These are phyloP conservation scores for Scophthalmus maximus DNA, from an alignment of 2,113 vertebrate species.

Conservation along the genomic window DNA sequence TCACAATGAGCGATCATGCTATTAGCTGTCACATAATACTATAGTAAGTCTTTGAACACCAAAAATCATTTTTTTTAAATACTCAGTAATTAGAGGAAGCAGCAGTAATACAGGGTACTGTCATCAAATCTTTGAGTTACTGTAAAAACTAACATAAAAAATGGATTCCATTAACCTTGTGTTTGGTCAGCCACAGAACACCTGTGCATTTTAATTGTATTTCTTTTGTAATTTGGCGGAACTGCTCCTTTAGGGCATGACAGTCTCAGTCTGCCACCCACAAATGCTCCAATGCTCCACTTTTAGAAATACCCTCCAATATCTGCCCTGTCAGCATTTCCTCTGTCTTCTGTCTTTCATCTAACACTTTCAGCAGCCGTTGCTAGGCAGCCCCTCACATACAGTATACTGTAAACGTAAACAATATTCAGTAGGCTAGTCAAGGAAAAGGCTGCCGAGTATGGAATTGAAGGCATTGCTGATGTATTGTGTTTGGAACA, in stretches of 20 bases:
- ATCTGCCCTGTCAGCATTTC: slow-evolving; percentile 35
- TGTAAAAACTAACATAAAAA: too few species aligned
- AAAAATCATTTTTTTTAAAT: too few species aligned
- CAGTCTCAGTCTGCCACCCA: background rate
- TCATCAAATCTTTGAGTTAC: too few species aligned
- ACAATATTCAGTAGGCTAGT: slow-evolving; percentile 10
- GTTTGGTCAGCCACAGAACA: background rate
- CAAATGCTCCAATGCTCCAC: slow-evolving; percentile 48
- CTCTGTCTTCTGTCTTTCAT: slow-evolving; percentile 24
- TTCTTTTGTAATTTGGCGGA: background rate
- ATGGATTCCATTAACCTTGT: too few species aligned
- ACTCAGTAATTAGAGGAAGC: too few species aligned
- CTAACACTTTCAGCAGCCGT: slow-evolving; percentile 48
- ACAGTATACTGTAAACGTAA: slow-evolving; percentile 18
- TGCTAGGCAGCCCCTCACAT: slow-evolving; percentile 55
- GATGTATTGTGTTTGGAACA: background rate
- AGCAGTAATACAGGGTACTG: too few species aligned
- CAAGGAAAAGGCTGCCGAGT: background rate
- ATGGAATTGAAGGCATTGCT: background rate
- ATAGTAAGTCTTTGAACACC: too few species aligned
- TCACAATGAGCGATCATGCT: too few species aligned
- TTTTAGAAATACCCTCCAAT: slow-evolving; percentile 57
- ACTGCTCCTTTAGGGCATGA: slow-evolving; percentile 11
- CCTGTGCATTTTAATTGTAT: too few species aligned
- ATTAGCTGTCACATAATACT: too few species aligned